phyloP scores from a whole-genome alignment of 1,140 invertebrate genomes.

The Triops cancriformis region DNA sequence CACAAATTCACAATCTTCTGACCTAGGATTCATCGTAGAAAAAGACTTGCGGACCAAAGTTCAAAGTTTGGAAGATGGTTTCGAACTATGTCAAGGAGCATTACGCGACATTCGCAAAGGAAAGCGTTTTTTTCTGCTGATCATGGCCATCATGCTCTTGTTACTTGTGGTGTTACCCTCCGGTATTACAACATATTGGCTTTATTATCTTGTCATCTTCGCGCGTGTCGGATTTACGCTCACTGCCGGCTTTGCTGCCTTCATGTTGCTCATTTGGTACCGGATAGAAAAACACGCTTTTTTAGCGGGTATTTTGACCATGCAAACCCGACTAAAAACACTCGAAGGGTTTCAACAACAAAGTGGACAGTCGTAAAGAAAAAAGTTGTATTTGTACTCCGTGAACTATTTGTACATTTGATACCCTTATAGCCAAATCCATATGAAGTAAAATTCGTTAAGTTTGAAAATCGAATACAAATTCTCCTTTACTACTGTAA shows the following conservation, averaged over 20 bases:
- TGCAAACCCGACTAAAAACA: constrained; percentile 43
- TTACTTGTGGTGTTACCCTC: constrained; percentile 38
- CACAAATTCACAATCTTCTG: constrained; percentile 31
- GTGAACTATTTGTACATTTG: background rate
- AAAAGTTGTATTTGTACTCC: background rate
- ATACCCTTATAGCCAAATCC: background rate
- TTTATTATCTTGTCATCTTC: constrained; percentile 36
- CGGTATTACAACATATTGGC: constrained; percentile 45
- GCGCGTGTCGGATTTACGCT: constrained; percentile 39
- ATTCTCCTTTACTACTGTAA: constrained; percentile 22
- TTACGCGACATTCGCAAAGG: constrained; percentile 24
- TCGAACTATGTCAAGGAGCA: constrained; percentile 28
- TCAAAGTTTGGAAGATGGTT: constrained; percentile 28
- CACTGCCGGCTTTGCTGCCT: constrained; percentile 52
- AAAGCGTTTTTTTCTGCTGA: constrained; percentile 28
- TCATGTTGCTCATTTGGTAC: constrained; percentile 72
- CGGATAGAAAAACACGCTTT: constrained; percentile 65
- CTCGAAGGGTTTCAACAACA: background rate
- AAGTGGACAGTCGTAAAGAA: background rate
- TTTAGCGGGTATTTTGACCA: constrained; percentile 54
- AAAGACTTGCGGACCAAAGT: constrained; percentile 1
- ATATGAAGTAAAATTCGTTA: background rate
- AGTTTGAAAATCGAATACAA: constrained; percentile 12
- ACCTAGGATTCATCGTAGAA: background rate
- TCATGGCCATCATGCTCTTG: constrained; percentile 35